Percentiles rank a stretch among this genome's conserved stretches.
phyloP scores from a whole-genome alignment of 2,888 invertebrate genomes.

The Sisyra terminalis region DNA sequence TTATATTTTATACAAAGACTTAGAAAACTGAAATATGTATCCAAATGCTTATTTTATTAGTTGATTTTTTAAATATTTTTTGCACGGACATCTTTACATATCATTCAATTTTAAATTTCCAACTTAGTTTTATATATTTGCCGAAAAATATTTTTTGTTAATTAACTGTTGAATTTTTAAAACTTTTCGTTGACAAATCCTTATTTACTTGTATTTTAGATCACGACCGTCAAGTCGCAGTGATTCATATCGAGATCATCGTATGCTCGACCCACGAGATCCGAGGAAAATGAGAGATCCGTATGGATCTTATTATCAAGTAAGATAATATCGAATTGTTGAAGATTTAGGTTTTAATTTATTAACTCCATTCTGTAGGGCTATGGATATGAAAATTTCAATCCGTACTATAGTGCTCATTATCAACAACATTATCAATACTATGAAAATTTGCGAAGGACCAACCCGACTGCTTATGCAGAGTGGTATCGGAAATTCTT shows the following conservation, averaged over 20 bases:
- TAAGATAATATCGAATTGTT: slow-evolving; percentile 11
- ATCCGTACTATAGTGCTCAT: slow-evolving; percentile 41
- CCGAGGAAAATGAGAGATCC: slow-evolving; percentile 22
- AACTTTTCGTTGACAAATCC: slow-evolving; percentile 5
- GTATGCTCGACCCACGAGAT: slow-evolving; percentile 20
- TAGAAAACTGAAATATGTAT: too few species aligned
- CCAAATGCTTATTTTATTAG: too few species aligned
- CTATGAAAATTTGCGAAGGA: slow-evolving; percentile 58
- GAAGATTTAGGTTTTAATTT: slow-evolving; percentile 3
- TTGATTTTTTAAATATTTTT: too few species aligned
- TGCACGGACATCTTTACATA: too few species aligned
- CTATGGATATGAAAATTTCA: slow-evolving; percentile 26
- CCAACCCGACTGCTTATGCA: slow-evolving; percentile 64
- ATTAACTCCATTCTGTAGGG: slow-evolving; percentile 15
- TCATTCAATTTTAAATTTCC: too few species aligned
- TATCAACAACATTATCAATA: slow-evolving; percentile 47
- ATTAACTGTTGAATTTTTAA: neutral
- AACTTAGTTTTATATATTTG: too few species aligned
- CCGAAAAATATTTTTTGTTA: too few species aligned
- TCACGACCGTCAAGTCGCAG: slow-evolving; percentile 26
- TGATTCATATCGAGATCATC: slow-evolving; percentile 21
- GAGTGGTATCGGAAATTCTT: slow-evolving; percentile 61
- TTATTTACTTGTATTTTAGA: slow-evolving; percentile 10
- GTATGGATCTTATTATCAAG: slow-evolving; percentile 24
- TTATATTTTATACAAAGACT: too few species aligned